These are phyloP conservation scores for Amphipoea lucens DNA, from an alignment of 2,888 invertebrate genomes.

Conservation along the genomic window DNA sequence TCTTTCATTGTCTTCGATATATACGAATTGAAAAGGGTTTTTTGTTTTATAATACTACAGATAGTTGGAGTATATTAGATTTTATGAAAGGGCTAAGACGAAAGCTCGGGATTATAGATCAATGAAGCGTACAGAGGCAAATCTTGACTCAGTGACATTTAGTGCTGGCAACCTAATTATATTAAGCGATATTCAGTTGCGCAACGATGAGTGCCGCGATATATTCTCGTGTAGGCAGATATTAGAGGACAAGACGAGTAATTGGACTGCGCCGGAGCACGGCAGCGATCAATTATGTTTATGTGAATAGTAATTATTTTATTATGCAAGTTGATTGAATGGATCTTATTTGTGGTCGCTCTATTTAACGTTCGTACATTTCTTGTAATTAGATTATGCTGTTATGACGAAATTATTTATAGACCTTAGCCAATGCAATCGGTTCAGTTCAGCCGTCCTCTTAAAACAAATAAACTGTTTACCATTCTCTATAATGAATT, in stretches of 20 bases:
- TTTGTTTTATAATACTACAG: constrained; percentile 18
- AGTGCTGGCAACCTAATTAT: constrained; percentile 76
- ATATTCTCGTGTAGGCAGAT: constrained; percentile 72
- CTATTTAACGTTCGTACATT: constrained; percentile 43
- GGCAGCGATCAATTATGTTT: constrained; percentile 75
- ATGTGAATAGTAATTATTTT: constrained; percentile 74
- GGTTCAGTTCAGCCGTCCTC: neutral
- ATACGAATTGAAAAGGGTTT: constrained; percentile 45
- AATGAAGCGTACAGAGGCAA: constrained; percentile 65
- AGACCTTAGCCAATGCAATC: constrained; percentile 3
- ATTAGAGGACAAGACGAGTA: constrained; percentile 73
- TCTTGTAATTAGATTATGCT: constrained; percentile 52
- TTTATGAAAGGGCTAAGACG: neutral
- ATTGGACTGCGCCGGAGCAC: constrained; percentile 70
- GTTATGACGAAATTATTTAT: constrained; percentile 27
- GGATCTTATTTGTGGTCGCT: constrained; percentile 53
- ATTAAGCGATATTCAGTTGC: constrained; percentile 73
- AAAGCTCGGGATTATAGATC: constrained; percentile 33
- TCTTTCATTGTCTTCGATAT: constrained; percentile 58
- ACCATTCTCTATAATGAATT: constrained; percentile 23
- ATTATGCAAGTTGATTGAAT: constrained; percentile 70
- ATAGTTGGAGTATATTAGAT: neutral
- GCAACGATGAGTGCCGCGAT: constrained; percentile 72
- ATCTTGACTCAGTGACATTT: constrained; percentile 79
- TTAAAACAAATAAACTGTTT: constrained; percentile 23